Conservation (phyloP, 1,140 invertebrate species). For the Orussus abietinus region DNA sequence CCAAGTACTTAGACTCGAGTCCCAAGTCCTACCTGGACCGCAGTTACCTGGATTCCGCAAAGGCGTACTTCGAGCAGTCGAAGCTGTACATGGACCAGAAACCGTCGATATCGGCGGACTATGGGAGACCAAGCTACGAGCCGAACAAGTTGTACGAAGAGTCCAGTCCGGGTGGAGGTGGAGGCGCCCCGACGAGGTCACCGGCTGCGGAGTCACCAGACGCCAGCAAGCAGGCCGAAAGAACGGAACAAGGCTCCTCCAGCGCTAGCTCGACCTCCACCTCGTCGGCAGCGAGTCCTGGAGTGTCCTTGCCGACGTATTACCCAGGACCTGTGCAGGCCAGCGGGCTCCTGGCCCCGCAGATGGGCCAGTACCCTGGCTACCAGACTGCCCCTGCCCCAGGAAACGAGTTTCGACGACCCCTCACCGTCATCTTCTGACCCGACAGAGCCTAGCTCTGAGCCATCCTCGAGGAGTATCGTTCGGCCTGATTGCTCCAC, state of each 20-base stretch:
- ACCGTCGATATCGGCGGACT: slow-evolving; percentile 42
- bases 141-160: slow-evolving; percentile 60
- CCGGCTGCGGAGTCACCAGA: slow-evolving; percentile 62
- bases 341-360: slow-evolving; percentile 49
- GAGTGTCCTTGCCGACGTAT: slow-evolving; percentile 56
- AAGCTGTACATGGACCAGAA: slow-evolving; percentile 78
- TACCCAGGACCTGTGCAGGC: slow-evolving; percentile 57
- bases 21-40: slow-evolving; percentile 68
- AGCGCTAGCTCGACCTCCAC: slow-evolving; percentile 56
- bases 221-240: slow-evolving; percentile 52
- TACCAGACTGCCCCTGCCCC: slow-evolving; percentile 57
- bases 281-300: slow-evolving; percentile 62
- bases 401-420: slow-evolving; percentile 70
- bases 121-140: slow-evolving; percentile 54
- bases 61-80: slow-evolving; percentile 72
- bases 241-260: slow-evolving; percentile 54
- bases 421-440: slow-evolving; percentile 84
- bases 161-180: slow-evolving; percentile 61
- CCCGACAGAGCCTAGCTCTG: slow-evolving; percentile 59
- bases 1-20: slow-evolving; percentile 59
- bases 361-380: slow-evolving; percentile 63
- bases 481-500: slow-evolving; percentile 7
- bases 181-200: slow-evolving; percentile 50
- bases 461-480: slow-evolving; percentile 34
- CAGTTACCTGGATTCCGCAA: slow-evolving; percentile 64